Evolutionary conservation across 2,113 vertebrate species (phyloP).

Genomic region (Psittacara wagleri): DNA sequence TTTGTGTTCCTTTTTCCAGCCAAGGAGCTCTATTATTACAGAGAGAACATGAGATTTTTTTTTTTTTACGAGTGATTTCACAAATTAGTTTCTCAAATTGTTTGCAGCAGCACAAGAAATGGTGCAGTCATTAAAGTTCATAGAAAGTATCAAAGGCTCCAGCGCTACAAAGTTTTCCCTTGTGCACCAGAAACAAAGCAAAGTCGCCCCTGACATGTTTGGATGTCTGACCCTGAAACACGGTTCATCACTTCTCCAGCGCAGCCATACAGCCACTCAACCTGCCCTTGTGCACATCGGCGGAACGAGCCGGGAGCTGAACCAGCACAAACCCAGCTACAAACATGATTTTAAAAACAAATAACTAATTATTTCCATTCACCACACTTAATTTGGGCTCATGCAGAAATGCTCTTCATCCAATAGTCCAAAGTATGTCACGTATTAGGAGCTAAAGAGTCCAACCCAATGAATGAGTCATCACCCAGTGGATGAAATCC

Average conservation of each 20-base stretch:
- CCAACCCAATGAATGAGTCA: constrained; percentile 60
- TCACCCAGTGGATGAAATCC: constrained; percentile 59
- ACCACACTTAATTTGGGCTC: constrained; percentile 4
- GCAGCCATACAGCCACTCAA: accelerated
- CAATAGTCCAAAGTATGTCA: constrained; percentile 45
- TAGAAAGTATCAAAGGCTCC: constrained; percentile 2
- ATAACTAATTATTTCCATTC: constrained; percentile 52
- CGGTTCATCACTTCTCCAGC: not conserved
- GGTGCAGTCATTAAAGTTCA: constrained; percentile 13
- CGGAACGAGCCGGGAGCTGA: not conserved
- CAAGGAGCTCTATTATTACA: not conserved
- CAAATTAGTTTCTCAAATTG: constrained; percentile 48
- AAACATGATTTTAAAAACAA: constrained; percentile 44
- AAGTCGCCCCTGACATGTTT: not conserved
- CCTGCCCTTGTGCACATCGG: not conserved
- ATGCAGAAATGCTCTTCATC: constrained; percentile 6
- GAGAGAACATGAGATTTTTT: constrained; percentile 5
- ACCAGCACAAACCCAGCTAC: constrained; percentile 7
- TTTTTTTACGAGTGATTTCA: constrained; percentile 38
- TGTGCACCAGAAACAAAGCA: not conserved
- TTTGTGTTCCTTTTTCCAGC: not conserved
- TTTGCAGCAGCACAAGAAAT: constrained; percentile 27
- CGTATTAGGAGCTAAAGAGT: constrained; percentile 31
- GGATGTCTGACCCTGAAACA: not conserved
- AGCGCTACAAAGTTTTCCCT: not conserved